Evolutionary conservation across 2,113 vertebrate species (phyloP).

Genomic region (Tyto alba): DNA sequence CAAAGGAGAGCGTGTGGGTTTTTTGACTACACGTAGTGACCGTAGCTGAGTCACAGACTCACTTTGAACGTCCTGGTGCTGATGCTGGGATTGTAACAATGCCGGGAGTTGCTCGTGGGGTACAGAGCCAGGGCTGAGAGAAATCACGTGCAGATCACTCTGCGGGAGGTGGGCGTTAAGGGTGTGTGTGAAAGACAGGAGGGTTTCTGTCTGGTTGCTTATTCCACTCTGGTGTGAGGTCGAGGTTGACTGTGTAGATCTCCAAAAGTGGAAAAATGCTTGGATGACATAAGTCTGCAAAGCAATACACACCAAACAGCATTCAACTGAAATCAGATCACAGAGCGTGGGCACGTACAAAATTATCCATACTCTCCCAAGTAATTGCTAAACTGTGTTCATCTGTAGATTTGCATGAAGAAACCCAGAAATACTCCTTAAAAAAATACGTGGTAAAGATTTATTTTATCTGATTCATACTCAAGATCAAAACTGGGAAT

Average conservation of each 20-base stretch:
- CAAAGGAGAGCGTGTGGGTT: accelerated
- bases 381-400: background rate
- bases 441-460: background rate
- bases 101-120: background rate
- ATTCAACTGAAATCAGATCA: background rate
- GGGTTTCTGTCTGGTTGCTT: background rate
- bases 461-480: slow-evolving; percentile 37
- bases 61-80: background rate
- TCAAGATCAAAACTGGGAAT: slow-evolving; percentile 27
- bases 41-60: background rate
- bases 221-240: background rate
- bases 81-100: background rate
- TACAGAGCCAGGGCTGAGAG: background rate
- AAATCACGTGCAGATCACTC: background rate
- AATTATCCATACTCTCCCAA: background rate
- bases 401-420: background rate
- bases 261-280: background rate
- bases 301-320: background rate
- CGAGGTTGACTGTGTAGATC: background rate
- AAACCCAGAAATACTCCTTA: background rate
- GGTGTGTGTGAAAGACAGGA: background rate
- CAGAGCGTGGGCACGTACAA: background rate
- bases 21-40: background rate
- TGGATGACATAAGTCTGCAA: background rate
- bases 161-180: background rate